Conservation (phyloP, 2,113 vertebrate genomes). For the Trichomycterus rosablanca region DNA sequence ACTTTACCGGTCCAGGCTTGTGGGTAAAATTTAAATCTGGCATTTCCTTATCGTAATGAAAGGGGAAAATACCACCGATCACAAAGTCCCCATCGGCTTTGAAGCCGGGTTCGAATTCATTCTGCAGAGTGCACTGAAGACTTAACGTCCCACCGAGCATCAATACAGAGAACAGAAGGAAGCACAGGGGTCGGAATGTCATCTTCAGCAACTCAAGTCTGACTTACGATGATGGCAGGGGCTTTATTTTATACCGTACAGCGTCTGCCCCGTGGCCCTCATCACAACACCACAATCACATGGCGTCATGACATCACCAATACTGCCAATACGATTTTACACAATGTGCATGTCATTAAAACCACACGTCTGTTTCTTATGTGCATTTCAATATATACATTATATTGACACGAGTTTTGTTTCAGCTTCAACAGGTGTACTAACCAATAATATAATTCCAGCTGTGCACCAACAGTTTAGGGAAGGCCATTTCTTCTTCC, state of each 20-base stretch:
- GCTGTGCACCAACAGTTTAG: too few species aligned
- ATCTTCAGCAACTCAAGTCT: conserved; percentile 14
- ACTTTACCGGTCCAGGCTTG: conserved; percentile 36
- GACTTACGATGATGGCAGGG: neutral
- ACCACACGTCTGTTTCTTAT: too few species aligned
- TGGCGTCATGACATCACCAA: neutral
- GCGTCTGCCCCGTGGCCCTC: too few species aligned
- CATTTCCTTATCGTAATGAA: conserved; percentile 49
- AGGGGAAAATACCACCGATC: conserved; percentile 50
- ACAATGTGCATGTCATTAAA: too few species aligned
- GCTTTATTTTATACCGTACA: too few species aligned
- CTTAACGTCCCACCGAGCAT: too few species aligned
- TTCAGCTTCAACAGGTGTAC: too few species aligned
- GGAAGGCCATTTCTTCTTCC: too few species aligned
- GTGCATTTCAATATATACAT: too few species aligned
- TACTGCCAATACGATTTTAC: too few species aligned
- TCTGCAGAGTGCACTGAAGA: conserved; percentile 31
- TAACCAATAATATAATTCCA: too few species aligned
- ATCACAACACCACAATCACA: neutral
- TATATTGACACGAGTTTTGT: too few species aligned
- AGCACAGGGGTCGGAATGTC: conserved; percentile 19
- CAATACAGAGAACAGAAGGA: neutral
- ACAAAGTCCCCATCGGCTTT: conserved; percentile 42
- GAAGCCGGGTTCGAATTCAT: conserved; percentile 42
- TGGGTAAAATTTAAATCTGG: conserved; percentile 41